Percentiles rank a stretch among this genome's conserved stretches.
Conservation (phyloP, 2,113 vertebrate species). For the Nestor notabilis region DNA sequence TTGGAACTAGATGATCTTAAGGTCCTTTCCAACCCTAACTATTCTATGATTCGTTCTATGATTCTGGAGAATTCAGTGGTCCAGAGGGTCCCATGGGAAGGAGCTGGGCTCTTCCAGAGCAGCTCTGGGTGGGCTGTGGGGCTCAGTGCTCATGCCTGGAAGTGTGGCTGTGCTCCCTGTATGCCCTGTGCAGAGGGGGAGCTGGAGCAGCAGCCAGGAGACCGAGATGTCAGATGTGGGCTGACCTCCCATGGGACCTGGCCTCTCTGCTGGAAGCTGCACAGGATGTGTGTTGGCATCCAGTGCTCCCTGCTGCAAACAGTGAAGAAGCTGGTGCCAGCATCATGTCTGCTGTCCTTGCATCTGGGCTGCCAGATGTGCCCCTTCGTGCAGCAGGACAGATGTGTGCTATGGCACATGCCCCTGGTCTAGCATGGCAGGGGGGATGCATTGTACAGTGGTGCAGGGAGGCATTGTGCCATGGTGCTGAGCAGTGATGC, state of each 20-base stretch:
- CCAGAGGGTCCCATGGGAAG: not conserved
- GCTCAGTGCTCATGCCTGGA: not conserved
- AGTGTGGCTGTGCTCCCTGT: not conserved
- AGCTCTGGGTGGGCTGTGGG: not conserved
- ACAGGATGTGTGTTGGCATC: rapidly evolving
- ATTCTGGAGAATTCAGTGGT: not conserved
- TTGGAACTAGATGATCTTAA: not conserved
- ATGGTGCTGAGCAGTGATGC: not conserved
- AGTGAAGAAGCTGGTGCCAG: not conserved
- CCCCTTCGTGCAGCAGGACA: rapidly evolving
- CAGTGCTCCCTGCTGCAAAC: rapidly evolving
- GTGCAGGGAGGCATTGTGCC: not conserved
- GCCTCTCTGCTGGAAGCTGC: not conserved
- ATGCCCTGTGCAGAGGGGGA: not conserved
- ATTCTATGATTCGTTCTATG: not conserved
- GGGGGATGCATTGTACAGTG: not conserved
- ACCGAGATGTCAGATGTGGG: too few species aligned
- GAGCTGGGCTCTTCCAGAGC: not conserved
- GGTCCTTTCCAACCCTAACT: not conserved
- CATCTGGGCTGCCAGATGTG: not conserved
- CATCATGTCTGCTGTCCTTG: not conserved
- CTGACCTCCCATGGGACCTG: not conserved
- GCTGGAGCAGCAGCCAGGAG: not conserved
- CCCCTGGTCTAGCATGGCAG: rapidly evolving
- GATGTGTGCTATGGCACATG: not conserved